Evolutionary conservation across 2,888 invertebrate genomes (phyloP).

Genomic region (Temnothorax unifasciatus): DNA sequence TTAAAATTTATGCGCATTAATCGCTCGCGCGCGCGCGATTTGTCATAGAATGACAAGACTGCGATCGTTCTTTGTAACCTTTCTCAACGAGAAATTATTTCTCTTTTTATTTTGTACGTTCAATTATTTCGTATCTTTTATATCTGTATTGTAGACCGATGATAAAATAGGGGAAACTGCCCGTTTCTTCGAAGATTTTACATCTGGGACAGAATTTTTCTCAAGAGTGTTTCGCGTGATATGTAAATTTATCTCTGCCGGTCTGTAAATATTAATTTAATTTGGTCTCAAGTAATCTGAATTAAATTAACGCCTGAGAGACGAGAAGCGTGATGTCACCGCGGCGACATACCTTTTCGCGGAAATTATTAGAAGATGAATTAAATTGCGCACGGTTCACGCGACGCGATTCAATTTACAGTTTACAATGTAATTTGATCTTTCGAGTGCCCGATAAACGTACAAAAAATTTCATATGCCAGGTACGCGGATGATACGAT

Average conservation of each 20-base stretch:
- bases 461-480: background rate
- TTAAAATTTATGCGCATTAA: constrained; percentile 38
- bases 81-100: background rate
- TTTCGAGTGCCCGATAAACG: background rate
- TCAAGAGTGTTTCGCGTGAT: background rate
- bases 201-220: background rate
- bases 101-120: background rate
- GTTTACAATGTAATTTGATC: background rate
- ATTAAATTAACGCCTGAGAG: constrained; percentile 13
- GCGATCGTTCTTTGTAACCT: too few species aligned
- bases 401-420: constrained; percentile 25
- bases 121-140: too few species aligned
- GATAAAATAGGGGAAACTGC: background rate
- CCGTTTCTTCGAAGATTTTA: background rate
- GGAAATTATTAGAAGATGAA: constrained; percentile 28
- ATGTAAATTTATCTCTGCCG: background rate
- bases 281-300: constrained; percentile 10
- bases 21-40: constrained; percentile 4
- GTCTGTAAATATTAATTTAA: constrained; percentile 32
- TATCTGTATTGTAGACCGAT: background rate
- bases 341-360: constrained; percentile 14
- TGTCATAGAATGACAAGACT: background rate
- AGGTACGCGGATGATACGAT: background rate
- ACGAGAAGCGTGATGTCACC: constrained; percentile 11
- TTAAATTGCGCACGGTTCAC: background rate